phyloP scores from a whole-genome alignment of 2,888 invertebrate species.

The Myopa testacea region DNA sequence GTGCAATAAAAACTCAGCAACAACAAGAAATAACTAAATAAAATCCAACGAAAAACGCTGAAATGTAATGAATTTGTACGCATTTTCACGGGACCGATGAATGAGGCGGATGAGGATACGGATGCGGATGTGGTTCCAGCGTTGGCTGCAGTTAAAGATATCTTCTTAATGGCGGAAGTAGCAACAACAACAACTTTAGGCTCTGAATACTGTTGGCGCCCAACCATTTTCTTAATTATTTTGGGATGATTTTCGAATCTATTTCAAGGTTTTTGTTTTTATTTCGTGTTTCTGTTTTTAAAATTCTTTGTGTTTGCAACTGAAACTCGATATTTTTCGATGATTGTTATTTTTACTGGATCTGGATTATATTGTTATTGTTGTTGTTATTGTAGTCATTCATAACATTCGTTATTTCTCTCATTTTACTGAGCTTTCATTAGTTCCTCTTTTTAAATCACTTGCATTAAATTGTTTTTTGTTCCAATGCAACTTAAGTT shows the following conservation, averaged over 20 bases:
- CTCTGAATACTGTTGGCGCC: constrained; percentile 16
- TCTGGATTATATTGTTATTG: too few relatives aligned
- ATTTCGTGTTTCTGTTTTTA: too few relatives aligned
- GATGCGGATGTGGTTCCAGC: constrained; percentile 5
- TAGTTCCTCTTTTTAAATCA: too few relatives aligned
- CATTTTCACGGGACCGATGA: background rate
- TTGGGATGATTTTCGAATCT: background rate
- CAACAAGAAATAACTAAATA: constrained; percentile 53
- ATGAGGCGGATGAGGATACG: constrained; percentile 3
- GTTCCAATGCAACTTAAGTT: too few relatives aligned
- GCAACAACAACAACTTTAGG: constrained; percentile 7
- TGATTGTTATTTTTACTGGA: too few relatives aligned
- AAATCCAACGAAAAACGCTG: constrained; percentile 51
- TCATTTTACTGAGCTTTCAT: too few relatives aligned
- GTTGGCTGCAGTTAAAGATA: background rate
- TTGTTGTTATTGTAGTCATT: too few relatives aligned
- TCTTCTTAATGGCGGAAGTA: too few relatives aligned
- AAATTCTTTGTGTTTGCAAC: too few relatives aligned
- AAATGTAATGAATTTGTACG: constrained; percentile 27
- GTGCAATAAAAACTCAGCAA: constrained; percentile 55
- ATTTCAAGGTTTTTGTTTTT: background rate
- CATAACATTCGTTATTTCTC: too few relatives aligned
- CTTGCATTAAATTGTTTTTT: too few relatives aligned
- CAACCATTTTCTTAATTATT: constrained; percentile 13
- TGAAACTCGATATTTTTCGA: too few relatives aligned